Evolutionary conservation across 2,888 invertebrate species (phyloP), one percentile per base, ranked within the genome.

Genomic region (Ligdia adustata): DNA sequence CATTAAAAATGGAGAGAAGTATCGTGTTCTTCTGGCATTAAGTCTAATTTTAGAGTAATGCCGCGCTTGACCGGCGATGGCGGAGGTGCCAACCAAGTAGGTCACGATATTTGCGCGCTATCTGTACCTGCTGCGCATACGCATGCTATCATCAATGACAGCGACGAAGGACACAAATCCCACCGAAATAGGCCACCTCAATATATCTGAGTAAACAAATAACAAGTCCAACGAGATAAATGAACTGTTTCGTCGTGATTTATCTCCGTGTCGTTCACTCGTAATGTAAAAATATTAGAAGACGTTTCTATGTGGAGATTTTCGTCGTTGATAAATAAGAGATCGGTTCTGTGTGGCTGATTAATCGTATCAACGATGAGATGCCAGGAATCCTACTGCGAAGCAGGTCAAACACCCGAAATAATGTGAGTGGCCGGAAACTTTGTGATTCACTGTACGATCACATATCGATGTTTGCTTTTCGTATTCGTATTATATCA

Each of bases 1-100:
- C n/a, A n/a, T n/a, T n/a, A n/a, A 22, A 7, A 22, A 22, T 22
- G n/a, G n/a, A 22, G n/a, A 15, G 9, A 16, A 9, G 35, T 16
- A 12, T 35, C 13, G 20, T 39, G 12, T 29, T 40, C 27, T 38
- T 39, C 81, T 77, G 80, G 77, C 73, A 76, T 75, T 67, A 72
- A 60, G 3, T 69, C 69, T 83, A 83, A 82, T 77, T 81, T 75
- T 80, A 83, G 81, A 70, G 72, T 70, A 75, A 76, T 76, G 70
- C 66, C 63, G 67, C 69, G 71, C 65, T 66, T 64, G 69, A 66
- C 68, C 73, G 62, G 79, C 69, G 70, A 72, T 65, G 70, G 68
- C 69, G 72, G 55, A 63, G 57, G 59, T 72, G 66, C 71, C 65
- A 68, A 67, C 69, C 57, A 85, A 85, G 77, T 88, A 81, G 87